phyloP scores from a whole-genome alignment of 2,797 vertebrate genomes.

The Gobionotothen gibberifrons region DNA sequence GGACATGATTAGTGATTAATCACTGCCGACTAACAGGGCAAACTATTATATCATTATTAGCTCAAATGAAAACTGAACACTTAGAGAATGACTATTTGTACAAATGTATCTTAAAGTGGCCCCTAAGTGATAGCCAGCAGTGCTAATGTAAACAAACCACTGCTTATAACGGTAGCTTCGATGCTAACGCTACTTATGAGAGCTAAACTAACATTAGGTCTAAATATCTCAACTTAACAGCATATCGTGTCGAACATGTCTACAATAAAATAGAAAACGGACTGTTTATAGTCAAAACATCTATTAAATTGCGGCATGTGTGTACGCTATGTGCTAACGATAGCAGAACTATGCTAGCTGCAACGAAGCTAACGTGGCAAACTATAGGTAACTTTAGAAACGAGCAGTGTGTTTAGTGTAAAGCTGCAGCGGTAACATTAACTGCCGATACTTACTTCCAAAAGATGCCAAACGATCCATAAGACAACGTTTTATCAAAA shows the following conservation, averaged over 20 bases:
- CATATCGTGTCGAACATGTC: accelerated
- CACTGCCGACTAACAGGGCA: background rate
- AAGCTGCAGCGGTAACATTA: background rate
- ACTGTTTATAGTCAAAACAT: accelerated
- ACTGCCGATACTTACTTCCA: constrained; percentile 76
- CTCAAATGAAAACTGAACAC: background rate
- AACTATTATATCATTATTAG: too few species aligned
- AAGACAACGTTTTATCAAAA: constrained; percentile 11
- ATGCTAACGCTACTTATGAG: background rate
- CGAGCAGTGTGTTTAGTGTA: accelerated
- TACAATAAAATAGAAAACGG: accelerated
- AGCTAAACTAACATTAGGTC: background rate
- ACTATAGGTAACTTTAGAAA: accelerated
- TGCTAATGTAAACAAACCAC: constrained; percentile 22
- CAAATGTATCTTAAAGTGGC: background rate
- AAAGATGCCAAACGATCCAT: constrained; percentile 85
- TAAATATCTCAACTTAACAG: too few species aligned
- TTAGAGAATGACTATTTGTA: background rate
- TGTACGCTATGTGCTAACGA: constrained; percentile 23
- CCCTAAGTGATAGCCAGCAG: background rate
- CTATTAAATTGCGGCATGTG: background rate
- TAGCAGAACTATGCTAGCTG: constrained; percentile 39
- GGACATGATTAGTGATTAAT: background rate
- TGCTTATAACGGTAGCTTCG: background rate
- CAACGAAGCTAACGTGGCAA: background rate